These are phyloP conservation scores for Pecten maximus DNA, from an alignment of 2,888 invertebrate species.

Conservation along the genomic window DNA sequence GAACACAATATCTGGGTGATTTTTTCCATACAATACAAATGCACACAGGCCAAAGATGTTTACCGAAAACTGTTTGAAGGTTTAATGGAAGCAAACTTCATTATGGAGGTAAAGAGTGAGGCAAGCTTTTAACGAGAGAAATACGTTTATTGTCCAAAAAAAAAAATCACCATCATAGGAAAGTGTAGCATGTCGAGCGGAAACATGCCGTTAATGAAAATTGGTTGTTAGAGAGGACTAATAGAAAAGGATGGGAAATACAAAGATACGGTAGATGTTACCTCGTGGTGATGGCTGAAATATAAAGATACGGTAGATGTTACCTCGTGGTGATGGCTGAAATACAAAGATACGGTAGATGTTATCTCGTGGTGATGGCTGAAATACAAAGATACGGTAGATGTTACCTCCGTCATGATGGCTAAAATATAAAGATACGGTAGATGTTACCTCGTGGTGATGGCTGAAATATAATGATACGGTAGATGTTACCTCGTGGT, in stretches of 20 bases:
- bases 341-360: background rate
- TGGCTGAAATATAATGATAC: no score
- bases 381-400: background rate
- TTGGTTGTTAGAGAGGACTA: background rate
- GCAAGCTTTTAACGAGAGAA: background rate
- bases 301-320: background rate
- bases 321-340: background rate
- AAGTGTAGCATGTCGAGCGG: background rate
- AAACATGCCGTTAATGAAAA: conserved; percentile 4
- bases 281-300: background rate
- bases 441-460: no score
- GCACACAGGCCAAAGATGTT: background rate
- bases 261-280: background rate
- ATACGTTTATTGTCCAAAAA: background rate
- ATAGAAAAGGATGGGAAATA: background rate
- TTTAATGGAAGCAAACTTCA: background rate
- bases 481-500: no score
- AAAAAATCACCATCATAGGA: background rate
- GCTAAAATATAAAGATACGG: background rate
- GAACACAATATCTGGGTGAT: background rate
- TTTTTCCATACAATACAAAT: background rate
- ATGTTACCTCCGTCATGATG: background rate
- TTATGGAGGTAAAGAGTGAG: background rate
- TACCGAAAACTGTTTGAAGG: background rate
- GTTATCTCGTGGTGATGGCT: background rate